Evolutionary conservation across 1,140 invertebrate genomes (phyloP), one percentile per base, ranked within the genome.

Genomic region (Aplysia californica): DNA sequence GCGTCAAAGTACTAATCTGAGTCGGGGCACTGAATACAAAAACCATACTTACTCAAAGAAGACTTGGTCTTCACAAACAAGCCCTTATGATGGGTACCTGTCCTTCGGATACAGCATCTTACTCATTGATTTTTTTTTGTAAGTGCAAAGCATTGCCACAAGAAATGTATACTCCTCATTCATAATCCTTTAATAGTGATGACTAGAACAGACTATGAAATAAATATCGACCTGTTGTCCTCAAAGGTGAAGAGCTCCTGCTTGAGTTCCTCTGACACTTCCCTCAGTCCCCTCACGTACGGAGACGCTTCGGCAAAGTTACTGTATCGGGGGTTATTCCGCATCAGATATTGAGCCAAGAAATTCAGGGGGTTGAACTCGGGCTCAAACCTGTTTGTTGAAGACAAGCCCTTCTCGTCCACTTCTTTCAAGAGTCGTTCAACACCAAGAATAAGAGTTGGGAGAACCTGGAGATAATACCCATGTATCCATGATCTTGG

Each of bases 351-450:
- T 78, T 90, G 86, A 31, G 88, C 90, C n/a, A 90, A 72, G 72
- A 83, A 89, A 81, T 90, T 90, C 4, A 90, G 82, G 1, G 90
- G 90, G 78, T 90, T 90, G 79, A 90, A 90, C 74, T 89, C 85
- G 23, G 84, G 77, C 73, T 89, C 85, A 73, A 39, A 79, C 35
- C 67, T 41, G 38, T 79, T 75, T 65, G 82, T 80, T 15, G 80
- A 78, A 44, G 67, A 79, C 23, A 90, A 70, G 26, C 83, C 84
- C 75, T 82, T 69, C 44, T 84, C 84, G 58, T 90, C 87, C 26
- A 84, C 89, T 79, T 89, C 89, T 33, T 81, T 85, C 26, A 90
- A 75, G 0, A 90, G 79, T 76, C 89, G 89, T 75, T 90, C 89
- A 18, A 89, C 82, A 35, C 89, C 89, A 15, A 90, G 82, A 77